Evolutionary conservation across 2,113 vertebrate species (phyloP), one percentile per base, ranked within the genome.

Genomic region (Misgurnus mizolepis): DNA sequence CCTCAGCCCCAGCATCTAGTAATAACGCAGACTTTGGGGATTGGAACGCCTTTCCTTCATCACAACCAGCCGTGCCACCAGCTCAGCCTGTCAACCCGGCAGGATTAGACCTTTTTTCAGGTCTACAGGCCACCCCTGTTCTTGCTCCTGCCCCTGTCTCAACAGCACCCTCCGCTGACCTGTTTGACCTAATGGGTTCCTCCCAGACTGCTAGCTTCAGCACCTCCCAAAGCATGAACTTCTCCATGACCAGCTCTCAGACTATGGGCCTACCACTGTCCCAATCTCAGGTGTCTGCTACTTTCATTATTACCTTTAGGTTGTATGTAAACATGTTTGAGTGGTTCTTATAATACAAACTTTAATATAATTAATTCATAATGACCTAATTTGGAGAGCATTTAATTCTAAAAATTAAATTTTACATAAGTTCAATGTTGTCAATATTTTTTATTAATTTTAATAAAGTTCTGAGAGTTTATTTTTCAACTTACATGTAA

Each of bases 21-120:
- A 93, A 93, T 80, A 97, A 94, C 67, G 95, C 93, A 90, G 97
- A 98, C 27, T 99, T 99, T 84, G 97, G 97, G 70, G 96, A 97
- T 80, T 99, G 97, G 98, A 96, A 95, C 85, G 94, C 96, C 87
- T 99, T 99, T 92, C 95, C 94, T 80, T 94, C 93, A 90, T 92
- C 92, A 84, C 92, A 94, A 78, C 91, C 92, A 78, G 84, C 91
- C 11, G 83, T 68, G 65, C 86, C 90, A 75, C 88, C 94, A 0
- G 84, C 83, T 77, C 90, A 88, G 85, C 90, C 87, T 83, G 90
- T 17, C 83, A 94, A 82, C 81, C 92, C 81, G 90, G 90, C 76
- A 58, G 91, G 66, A 68, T 86, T 62, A 60, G 83, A 92, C 82
- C 87, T 92, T 76, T 94, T 93, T 83, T 88, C 88, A 77, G 53